Conservation (phyloP, 2,113 vertebrate species). For the zebrafish (Danio rerio) region DNA sequence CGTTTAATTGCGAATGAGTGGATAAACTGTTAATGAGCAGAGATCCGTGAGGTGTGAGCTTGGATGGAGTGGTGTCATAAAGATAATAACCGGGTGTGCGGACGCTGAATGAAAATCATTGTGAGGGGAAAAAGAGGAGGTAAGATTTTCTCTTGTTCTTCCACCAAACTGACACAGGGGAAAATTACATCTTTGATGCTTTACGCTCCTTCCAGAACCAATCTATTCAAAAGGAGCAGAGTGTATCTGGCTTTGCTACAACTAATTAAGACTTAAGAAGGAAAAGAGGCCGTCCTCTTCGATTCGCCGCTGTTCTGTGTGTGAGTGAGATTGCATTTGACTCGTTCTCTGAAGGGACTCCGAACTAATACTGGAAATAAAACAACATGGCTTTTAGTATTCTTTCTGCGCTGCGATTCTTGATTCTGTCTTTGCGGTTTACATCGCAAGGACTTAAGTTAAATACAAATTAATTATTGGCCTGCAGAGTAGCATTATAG, state of each 20-base stretch:
- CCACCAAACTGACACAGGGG: conserved; percentile 56
- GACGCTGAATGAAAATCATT: conserved; percentile 66
- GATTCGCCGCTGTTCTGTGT: conserved; percentile 71
- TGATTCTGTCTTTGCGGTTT: conserved; percentile 37
- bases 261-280: conserved; percentile 75
- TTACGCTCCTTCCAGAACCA: conserved; percentile 49
- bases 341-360: conserved; percentile 70
- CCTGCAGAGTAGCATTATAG: not conserved
- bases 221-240: conserved; percentile 58
- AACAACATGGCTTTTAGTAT: conserved; percentile 61
- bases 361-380: conserved; percentile 65
- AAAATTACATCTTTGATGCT: conserved; percentile 60
- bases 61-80: conserved; percentile 61
- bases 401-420: not conserved
- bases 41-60: conserved; percentile 54
- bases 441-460: not conserved
- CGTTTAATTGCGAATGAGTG: conserved; percentile 59
- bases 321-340: conserved; percentile 75
- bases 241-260: conserved; percentile 64
- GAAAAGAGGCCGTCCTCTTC: conserved; percentile 69
- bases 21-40: conserved; percentile 72
- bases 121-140: conserved; percentile 51
- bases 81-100: conserved; percentile 69
- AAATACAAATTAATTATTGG: not conserved
- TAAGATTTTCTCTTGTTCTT: conserved; percentile 33